Base-by-base conservation (phyloP, 2,113 vertebrate genomes). In the Corythoichthys haematopterus region DNA sequence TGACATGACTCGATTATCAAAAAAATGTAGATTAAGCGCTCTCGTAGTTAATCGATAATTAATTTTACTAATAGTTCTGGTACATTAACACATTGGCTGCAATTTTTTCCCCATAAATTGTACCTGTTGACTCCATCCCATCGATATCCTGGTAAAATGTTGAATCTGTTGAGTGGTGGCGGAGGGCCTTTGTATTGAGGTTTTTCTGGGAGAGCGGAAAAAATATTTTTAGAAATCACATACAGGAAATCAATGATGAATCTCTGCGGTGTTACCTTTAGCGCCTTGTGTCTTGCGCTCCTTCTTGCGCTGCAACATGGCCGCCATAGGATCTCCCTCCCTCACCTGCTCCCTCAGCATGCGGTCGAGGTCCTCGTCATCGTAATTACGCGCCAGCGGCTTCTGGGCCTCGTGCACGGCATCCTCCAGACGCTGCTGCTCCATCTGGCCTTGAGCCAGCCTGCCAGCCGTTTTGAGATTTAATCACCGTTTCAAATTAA, bases 61-160 rank as follows among this genome's bases (percentile, higher is more conserved):
- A 40, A 40, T 4, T 40, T 40, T 6, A 40, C 38, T 40, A 6
- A 3, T 40, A 40, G 6, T 40, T 40, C 38, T 40, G 38, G 38
- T 48, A 3, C 3, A 11, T 3, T 48, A 48, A 12, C 2, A 48
- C 46, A 13, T 14, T 11, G 4, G 28, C 53, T 56, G 53, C 1
- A 9, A 4, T 10, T 40, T 16, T 47, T n/a, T 64, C 35, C 9
- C 7, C 28, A 64, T 8, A 36, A 7, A 63, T 7, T 50, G 15
- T 87, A 98, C 97, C 97, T 95, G 89, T 99, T 93, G 58, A 95
- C 93, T 2, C 97, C 97, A 12, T 99, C 97, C 97, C 97, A 99
- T 73, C 96, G 96, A 76, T 97, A 93, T 1, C 97, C 97, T 0
- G 97, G 97, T 88, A 85, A 92, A 51, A 99, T 88, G 71, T 95